Base-by-base conservation (phyloP, 2,888 invertebrate genomes). In the Dryobotodes eremita region DNA sequence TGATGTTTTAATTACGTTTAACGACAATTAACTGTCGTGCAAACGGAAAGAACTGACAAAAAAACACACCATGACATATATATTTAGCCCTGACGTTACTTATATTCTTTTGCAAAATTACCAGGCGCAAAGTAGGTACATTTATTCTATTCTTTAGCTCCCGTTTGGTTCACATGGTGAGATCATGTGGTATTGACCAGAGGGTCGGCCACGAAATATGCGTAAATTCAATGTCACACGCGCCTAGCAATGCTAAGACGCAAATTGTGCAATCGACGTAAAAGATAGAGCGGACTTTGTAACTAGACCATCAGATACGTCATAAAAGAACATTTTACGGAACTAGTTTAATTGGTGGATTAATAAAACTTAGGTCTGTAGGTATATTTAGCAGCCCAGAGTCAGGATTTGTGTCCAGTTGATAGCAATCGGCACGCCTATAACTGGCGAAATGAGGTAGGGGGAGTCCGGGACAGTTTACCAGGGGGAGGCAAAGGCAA, bases 161-260 rank as follows among this genome's bases (percentile, higher is more conserved):
- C 42, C 61, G 59, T 77, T 66, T 81, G 70, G 80, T 86, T 84
- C 82, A 76, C 85, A 83, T 82, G 74, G 83, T 82, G 78, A 86
- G 80, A 62, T 87, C 78, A 81, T 77, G 62, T 84, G 85, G 66
- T 87, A 89, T 79, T 82, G 86, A 79, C 74, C 71, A 80, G 86
- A 86, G 88, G 83, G 88, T 80, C 86, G 69, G 69, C 84, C 77
- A 80, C 84, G 80, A 86, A 90, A 90, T 89, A 89, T 89, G 87
- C 88, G 91, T 90, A 88, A 88, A 90, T 91, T 90, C 92, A 92
- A 92, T 92, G 92, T 87, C 91, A 89, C 86, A 87, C 89, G 90
- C 89, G 89, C 85, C 77, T 88, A 88, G 89, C 87, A 90, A 90
- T 90, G 84, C 82, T 91, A 91, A 91, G 91, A 89, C 89, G 88